Percentiles rank a stretch among this genome's conserved stretches.
These are phyloP conservation scores for Pipa parva DNA, from an alignment of 2,113 vertebrate species.

Conservation along the genomic window DNA sequence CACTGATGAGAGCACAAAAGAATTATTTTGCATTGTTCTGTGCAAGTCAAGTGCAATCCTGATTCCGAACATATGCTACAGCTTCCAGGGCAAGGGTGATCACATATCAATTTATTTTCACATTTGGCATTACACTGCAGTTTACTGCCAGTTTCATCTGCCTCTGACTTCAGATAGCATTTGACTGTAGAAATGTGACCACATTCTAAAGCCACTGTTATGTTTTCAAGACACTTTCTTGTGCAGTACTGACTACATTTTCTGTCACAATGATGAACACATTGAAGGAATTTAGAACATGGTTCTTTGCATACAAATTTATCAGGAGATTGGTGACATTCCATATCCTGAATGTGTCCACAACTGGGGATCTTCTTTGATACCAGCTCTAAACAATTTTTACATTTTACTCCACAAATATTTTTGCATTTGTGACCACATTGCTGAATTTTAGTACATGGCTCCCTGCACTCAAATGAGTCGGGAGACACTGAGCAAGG, in stretches of 20 bases:
- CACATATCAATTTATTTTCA: constrained; percentile 32
- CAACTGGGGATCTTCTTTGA: constrained; percentile 44
- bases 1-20: constrained; percentile 48
- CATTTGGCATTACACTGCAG: constrained; percentile 37
- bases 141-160: neutral
- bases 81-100: constrained; percentile 42
- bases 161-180: constrained; percentile 30
- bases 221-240: constrained; percentile 10
- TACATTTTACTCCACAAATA: constrained; percentile 28
- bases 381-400: constrained; percentile 34
- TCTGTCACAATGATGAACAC: constrained; percentile 41
- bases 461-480: constrained; percentile 28
- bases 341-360: constrained; percentile 44
- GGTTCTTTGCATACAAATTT: constrained; percentile 36
- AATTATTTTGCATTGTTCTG: constrained; percentile 6
- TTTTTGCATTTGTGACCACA: constrained; percentile 46
- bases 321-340: constrained; percentile 16
- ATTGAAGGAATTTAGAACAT: constrained; percentile 34
- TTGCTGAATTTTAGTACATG: constrained; percentile 30
- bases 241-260: constrained; percentile 40
- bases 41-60: constrained; percentile 35
- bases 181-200: constrained; percentile 12
- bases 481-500: constrained; percentile 28
- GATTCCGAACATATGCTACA: constrained; percentile 29
- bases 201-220: constrained; percentile 26